phyloP scores from a whole-genome alignment of 35 echinoderm and acorn worm species.

The Nesometra sesokonis region DNA sequence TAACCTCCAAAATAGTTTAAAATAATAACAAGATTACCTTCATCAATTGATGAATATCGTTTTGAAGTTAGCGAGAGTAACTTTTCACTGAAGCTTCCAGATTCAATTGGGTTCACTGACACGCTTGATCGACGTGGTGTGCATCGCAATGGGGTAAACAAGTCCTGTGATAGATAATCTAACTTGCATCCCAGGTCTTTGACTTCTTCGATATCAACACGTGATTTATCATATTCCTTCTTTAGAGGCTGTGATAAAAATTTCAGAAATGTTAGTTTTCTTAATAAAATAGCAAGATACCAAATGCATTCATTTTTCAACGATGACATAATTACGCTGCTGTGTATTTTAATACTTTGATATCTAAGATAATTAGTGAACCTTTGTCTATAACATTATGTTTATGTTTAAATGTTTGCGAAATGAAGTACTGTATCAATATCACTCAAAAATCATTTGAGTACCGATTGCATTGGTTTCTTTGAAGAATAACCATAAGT shows the following conservation, averaged over 20 bases:
- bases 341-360: no score
- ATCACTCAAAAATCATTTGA: no score
- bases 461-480: no score
- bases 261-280: no score
- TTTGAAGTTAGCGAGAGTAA: not conserved
- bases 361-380: no score
- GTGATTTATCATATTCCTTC: conserved; percentile 71
- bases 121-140: conserved; percentile 60
- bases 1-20: no score
- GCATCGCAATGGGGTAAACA: conserved; percentile 25
- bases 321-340: no score
- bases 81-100: not conserved
- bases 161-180: conserved; percentile 44
- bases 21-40: not conserved
- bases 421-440: no score
- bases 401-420: no score
- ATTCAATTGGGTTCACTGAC: conserved; percentile 8
- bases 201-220: conserved; percentile 83
- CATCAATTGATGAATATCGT: not conserved
- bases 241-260: conserved; percentile 55
- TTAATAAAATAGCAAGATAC: not conserved
- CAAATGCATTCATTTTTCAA: not conserved
- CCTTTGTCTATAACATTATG: no score
- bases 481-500: no score
- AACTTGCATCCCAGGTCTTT: conserved; percentile 53